Conservation (phyloP, 2,113 vertebrate species). For the Nothocercus julius region DNA sequence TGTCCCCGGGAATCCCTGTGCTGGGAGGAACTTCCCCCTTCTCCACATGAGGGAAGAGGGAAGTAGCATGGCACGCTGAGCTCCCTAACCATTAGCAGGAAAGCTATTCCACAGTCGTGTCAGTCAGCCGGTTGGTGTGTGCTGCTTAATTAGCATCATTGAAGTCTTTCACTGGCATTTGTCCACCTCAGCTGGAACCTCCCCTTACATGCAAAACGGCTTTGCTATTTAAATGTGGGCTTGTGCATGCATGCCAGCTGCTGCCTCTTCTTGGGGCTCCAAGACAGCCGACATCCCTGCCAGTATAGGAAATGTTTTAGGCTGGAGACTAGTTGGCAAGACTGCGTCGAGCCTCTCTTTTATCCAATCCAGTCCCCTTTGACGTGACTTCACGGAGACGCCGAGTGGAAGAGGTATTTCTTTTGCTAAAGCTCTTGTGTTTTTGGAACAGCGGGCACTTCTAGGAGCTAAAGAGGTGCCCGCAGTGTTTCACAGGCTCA, state of each 20-base stretch:
- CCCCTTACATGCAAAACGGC: conserved; percentile 34
- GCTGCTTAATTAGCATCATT: conserved; percentile 26
- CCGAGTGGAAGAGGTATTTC: conserved; percentile 38
- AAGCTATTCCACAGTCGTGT: not conserved
- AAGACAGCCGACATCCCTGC: not conserved
- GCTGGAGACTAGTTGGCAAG: not conserved
- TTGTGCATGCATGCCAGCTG: not conserved
- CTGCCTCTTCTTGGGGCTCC: not conserved
- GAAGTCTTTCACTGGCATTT: not conserved
- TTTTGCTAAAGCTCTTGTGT: not conserved
- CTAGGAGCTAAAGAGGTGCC: not conserved
- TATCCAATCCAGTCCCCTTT: not conserved
- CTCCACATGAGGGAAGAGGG: not conserved
- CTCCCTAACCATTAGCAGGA: not conserved
- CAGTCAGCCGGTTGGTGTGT: not conserved
- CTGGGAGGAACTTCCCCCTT: not conserved
- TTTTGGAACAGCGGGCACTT: not conserved
- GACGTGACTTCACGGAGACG: not conserved
- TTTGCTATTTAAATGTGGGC: conserved; percentile 49
- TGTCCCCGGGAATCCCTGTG: accelerated
- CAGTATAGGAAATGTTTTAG: conserved; percentile 8
- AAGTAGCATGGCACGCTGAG: not conserved
- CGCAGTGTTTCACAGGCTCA: not conserved
- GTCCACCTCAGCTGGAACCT: not conserved
- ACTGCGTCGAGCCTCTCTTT: not conserved